These are phyloP conservation scores for Rhimphoctona megacephalus DNA, from an alignment of 2,888 invertebrate species.

Conservation along the genomic window DNA sequence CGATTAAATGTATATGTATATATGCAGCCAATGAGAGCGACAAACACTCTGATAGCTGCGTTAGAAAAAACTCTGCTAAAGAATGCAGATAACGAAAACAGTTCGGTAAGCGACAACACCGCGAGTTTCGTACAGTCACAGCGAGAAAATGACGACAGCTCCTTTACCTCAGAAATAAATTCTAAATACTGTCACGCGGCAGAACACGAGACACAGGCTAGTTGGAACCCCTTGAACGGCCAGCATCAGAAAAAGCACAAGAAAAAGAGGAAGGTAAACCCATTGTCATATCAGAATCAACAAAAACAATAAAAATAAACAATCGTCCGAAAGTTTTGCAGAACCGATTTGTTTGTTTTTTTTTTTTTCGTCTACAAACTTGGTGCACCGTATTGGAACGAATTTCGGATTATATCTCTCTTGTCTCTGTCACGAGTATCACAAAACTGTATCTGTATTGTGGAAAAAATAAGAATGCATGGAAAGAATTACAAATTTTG, in stretches of 20 bases:
- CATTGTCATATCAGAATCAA: constrained; percentile 57
- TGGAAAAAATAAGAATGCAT: constrained; percentile 12
- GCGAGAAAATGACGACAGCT: constrained; percentile 79
- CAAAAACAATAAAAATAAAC: constrained; percentile 14
- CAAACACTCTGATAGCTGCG: constrained; percentile 80
- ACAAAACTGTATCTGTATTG: constrained; percentile 30
- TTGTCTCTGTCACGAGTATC: constrained; percentile 36
- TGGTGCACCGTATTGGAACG: constrained; percentile 52
- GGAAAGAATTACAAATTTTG: neutral
- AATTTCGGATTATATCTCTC: constrained; percentile 5
- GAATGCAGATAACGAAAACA: constrained; percentile 80
- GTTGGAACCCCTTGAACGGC: constrained; percentile 80
- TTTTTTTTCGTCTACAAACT: constrained; percentile 31
- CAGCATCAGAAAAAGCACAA: constrained; percentile 83
- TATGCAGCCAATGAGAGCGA: constrained; percentile 79
- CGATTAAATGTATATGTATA: constrained; percentile 68
- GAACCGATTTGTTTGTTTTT: constrained; percentile 25
- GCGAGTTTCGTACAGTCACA: constrained; percentile 78
- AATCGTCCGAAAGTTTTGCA: constrained; percentile 43
- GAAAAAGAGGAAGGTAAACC: constrained; percentile 83
- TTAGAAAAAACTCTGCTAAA: constrained; percentile 80
- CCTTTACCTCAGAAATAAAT: constrained; percentile 80
- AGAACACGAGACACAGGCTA: constrained; percentile 80
- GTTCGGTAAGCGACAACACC: constrained; percentile 78
- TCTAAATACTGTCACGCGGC: constrained; percentile 81